Percentiles rank a stretch among this genome's conserved stretches.
These are phyloP conservation scores for Euclidia mi DNA, from an alignment of 2,888 invertebrate species.

Conservation along the genomic window DNA sequence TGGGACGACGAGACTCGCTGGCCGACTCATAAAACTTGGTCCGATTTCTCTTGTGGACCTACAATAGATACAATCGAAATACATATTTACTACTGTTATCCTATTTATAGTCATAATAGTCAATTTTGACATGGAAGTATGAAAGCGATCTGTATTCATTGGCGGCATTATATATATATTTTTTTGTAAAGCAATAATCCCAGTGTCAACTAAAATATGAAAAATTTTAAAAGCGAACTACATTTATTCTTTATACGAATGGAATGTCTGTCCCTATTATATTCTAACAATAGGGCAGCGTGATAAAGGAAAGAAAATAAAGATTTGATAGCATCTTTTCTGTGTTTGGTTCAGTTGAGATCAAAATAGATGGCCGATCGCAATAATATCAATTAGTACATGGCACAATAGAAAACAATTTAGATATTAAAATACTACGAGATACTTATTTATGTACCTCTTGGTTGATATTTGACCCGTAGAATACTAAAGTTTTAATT, in stretches of 20 bases:
- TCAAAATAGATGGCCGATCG: slow-evolving; percentile 48
- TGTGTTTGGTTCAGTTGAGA: slow-evolving; percentile 43
- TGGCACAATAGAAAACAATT: slow-evolving; percentile 36
- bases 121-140: slow-evolving; percentile 13
- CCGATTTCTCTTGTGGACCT: slow-evolving; percentile 54
- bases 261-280: slow-evolving; percentile 56
- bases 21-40: slow-evolving; percentile 67
- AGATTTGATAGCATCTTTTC: slow-evolving; percentile 59
- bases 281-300: slow-evolving; percentile 61
- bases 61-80: slow-evolving; percentile 51
- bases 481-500: too few species aligned
- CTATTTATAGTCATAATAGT: slow-evolving; percentile 51
- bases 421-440: slow-evolving; percentile 1
- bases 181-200: too few species aligned
- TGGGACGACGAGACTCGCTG: slow-evolving; percentile 66
- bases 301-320: slow-evolving; percentile 66
- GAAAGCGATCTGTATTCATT: too few species aligned
- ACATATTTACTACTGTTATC: slow-evolving; percentile 44
- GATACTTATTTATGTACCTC: background rate
- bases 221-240: slow-evolving; percentile 20
- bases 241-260: slow-evolving; percentile 58
- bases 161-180: too few species aligned
- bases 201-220: background rate
- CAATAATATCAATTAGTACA: slow-evolving; percentile 15
- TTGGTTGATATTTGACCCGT: too few species aligned